Evolutionary conservation across 2,113 vertebrate species (phyloP), one percentile per base, ranked within the genome.

Genomic region (Strigops habroptila): DNA sequence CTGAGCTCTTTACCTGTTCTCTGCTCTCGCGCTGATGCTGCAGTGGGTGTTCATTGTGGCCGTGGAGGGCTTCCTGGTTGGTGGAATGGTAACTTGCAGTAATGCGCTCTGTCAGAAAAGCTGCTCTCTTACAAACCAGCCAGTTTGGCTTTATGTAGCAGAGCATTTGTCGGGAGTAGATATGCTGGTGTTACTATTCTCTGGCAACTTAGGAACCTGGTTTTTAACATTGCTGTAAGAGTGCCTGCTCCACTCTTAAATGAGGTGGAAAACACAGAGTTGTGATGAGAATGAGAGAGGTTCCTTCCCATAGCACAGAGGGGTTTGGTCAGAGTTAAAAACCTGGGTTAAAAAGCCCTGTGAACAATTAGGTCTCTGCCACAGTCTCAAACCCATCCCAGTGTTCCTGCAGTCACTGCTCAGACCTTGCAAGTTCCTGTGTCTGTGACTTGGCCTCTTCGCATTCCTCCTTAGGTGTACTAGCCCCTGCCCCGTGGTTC

Each of bases 371-470:
- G 4, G 2, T 31, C 37, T 41, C 14, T 35, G 24, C 14, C 33
- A 24, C 33, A 59, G 33, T 35, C 33, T 24, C 57, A 59, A 35
- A 59, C 33, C n/a, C 57, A 35, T 59, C 33, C 57, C 57, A 35
- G 33, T 35, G 33, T 24, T 59, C 57, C 57, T 59, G 57, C 33
- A 24, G 85, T 19, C 24, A 1, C 35, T 17, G 3, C 12, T 52
- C 27, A 0, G 8, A 15, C 24, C 55, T 43, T 5, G 7, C 9
- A 2, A 5, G 2, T 18, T n/a, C 18, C 73, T 8, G 8, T 3
- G n/a, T 4, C 0, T 0, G 0, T 4, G 8, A 9, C 18, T 5
- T 30, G 3, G 3, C 10, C 6, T 0, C 28, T 77, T 23, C 15
- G 21, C 48, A 9, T 6, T 1, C 18, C 10, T 68, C 46, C 64